Base-by-base conservation (phyloP, 53 echinoderm and acorn worm genomes). In the Arbacia lixula region DNA sequence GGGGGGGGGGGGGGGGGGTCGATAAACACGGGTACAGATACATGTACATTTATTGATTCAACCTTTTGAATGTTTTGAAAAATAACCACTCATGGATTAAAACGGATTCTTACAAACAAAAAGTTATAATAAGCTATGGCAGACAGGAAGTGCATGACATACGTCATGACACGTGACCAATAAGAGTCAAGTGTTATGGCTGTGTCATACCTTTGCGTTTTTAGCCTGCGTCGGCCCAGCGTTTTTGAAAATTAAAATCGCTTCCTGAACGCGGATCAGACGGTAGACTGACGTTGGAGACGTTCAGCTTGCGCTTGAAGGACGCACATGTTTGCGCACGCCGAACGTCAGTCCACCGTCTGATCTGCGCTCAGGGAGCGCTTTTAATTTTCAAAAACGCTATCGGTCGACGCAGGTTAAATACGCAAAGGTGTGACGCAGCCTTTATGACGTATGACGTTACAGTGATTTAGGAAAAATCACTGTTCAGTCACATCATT, bases 191-290 rank as follows among this genome's bases (percentile, higher is more conserved):
- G 60, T 58, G 60, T 58, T 58, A 58, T 6, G 60, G 60, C 60
- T 58, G 60, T 58, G 25, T 58, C 60, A 58, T 30, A 58, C 60
- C 60, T 58, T 58, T 58, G 60, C 60, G 60, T 58, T 58, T 58
- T 58, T 58, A 58, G 60, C 60, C 60, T 58, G 60, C 60, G 60
- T 58, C 60, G 60, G 60, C 60, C 60, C 60, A 58, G 60, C 60
- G 24, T 58, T 58, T 58, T 58, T 58, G 60, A 58, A 58, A 58
- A 58, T 58, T 58, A 58, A 58, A 58, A 58, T 6, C 60, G 60
- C 60, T 58, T 58, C 60, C 60, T 58, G 28, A 27, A 58, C 60
- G 60, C 27, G 60, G 60, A 58, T 58, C 60, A 58, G 60, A 58
- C 60, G 60, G 60, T 58, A 58, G 60, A 58, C 60, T 58, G 60